Evolutionary conservation across 1,140 invertebrate genomes (phyloP), one percentile per base, ranked within the genome.

Genomic region (Anadara kagoshimensis): DNA sequence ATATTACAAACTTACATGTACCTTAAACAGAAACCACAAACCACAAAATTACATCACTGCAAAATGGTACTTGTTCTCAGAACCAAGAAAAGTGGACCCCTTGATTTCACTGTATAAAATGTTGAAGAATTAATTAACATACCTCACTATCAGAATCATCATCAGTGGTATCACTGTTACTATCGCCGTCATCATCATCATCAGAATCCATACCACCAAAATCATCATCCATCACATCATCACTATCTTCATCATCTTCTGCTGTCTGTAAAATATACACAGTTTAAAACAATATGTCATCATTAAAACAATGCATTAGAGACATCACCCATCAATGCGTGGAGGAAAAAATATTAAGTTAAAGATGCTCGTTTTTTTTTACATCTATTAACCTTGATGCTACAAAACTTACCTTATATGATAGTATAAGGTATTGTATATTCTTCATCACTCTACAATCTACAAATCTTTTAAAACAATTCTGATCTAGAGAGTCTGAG

Each of bases 161-260:
- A 20, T 69, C 57, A 1, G 36, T 45, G 61, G 51, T 51, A 58
- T 41, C 29, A 29, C 53, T 43, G 1, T 43, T 18, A 18, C 49
- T 26, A 58, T 61, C 43, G 51, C 61, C 47, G 44, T 22, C 45
- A 16, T 68, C 54, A 58, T 26, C 20, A 24, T 61, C 57, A 47
- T 44, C 56, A 47, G 45, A 59, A 24, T 22, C 57, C 45, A 11
- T 45, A 53, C 61, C 67, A 62, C 49, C 58, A 69, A 61, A 61
- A 47, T 69, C 67, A 69, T 69, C 67, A 69, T 57, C 54, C 43
- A 54, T 68, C 10, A 56, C 26, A 44, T 56, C 49, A 49, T 58
- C 24, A 22, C 57, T 54, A 67, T 44, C 44, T 44, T 61, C 57
- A 51, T 69, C 67, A 14, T 62, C 58, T 11, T 61, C 67, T 62